phyloP scores from a whole-genome alignment of 1,140 invertebrate species.

The Ostrea edulis region DNA sequence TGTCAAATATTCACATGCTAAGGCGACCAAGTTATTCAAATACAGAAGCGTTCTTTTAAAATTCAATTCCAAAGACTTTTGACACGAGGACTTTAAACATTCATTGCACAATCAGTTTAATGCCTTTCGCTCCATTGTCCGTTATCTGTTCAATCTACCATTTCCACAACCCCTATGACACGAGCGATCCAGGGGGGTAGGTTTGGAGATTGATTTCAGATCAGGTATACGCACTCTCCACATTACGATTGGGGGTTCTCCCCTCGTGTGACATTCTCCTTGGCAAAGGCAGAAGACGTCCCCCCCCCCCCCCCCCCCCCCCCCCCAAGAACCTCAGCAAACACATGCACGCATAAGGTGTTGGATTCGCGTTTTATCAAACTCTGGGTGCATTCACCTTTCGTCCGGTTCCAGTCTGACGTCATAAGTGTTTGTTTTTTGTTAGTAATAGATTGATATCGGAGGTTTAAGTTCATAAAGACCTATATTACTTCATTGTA shows the following conservation, averaged over 20 bases:
- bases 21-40: constrained; percentile 19
- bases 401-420: neutral
- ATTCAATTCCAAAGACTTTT: neutral
- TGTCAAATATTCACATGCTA: neutral
- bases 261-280: neutral
- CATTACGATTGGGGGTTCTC: neutral
- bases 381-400: constrained; percentile 17
- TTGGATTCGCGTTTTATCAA: neutral
- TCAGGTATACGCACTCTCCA: neutral
- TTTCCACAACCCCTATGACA: neutral
- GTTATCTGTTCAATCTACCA: neutral
- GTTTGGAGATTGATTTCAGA: neutral
- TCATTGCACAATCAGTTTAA: neutral
- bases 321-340: neutral
- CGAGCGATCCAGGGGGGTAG: neutral
- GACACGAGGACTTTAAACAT: constrained; percentile 24
- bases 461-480: neutral
- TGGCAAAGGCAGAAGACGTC: neutral
- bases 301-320: neutral
- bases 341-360: neutral
- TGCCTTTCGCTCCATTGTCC: neutral
- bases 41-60: constrained; percentile 11
- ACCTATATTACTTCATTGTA: neutral
- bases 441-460: constrained; percentile 14
- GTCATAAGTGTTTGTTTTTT: constrained; percentile 15